phyloP scores from a whole-genome alignment of 1,140 invertebrate genomes.

The Chironomus striatipennis region DNA sequence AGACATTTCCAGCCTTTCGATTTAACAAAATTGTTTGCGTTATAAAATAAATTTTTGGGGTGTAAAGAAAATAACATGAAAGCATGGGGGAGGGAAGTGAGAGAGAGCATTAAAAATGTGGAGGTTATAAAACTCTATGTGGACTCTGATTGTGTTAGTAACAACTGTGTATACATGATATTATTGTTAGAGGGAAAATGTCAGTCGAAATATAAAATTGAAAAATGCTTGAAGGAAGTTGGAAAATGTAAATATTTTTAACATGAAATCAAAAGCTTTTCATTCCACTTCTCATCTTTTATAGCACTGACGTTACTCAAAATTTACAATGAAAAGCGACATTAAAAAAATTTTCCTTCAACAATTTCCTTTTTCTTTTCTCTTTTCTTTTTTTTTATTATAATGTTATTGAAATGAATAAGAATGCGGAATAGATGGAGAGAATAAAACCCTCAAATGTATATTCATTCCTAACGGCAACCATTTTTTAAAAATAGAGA shows the following conservation, averaged over 20 bases:
- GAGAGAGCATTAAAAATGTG: neutral
- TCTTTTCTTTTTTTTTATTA: neutral
- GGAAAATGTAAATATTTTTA: neutral
- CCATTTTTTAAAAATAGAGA: too few species aligned
- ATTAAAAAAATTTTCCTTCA: neutral
- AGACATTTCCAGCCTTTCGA: neutral
- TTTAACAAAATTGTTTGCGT: slow-evolving; percentile 16
- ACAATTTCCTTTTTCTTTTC: too few species aligned
- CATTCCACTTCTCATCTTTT: neutral
- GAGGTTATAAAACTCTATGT: neutral
- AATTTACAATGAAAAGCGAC: neutral
- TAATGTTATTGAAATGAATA: neutral
- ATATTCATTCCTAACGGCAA: too few species aligned
- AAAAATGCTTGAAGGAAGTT: neutral
- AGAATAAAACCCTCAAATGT: neutral
- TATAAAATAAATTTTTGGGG: slow-evolving; percentile 21
- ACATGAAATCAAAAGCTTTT: slow-evolving; percentile 4
- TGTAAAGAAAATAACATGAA: slow-evolving; percentile 20
- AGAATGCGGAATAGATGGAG: neutral
- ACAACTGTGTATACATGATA: too few species aligned
- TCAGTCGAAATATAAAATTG: neutral
- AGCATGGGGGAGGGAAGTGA: neutral
- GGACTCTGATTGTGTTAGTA: neutral
- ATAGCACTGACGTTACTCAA: neutral
- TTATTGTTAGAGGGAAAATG: neutral